Evolutionary conservation across 2,888 invertebrate species (phyloP), one percentile per base, ranked within the genome.

Genomic region (Dynastes grantii): DNA sequence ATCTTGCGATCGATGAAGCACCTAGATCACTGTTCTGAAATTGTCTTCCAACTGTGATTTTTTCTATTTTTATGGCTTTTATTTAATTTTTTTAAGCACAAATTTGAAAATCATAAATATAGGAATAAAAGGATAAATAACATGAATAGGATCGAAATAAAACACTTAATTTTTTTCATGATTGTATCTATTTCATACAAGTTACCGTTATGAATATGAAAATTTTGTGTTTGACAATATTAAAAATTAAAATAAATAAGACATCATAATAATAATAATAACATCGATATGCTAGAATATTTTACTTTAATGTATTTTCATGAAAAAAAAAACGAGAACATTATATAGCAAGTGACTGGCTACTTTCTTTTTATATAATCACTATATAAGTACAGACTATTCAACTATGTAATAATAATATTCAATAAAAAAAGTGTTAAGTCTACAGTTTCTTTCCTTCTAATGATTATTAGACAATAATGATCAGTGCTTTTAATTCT

Each of bases 111-210:
- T 37, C 1, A 5, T 37, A 37, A 5, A 2, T 37, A 37, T 37
- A 5, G 32, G 5, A 37, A 5, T 37, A 37, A 37, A 37, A 37
- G 32, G 32, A 37, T 5, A 37, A 37, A 37, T 2, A 37, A 8
- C 9, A 11, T 8, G 11, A 45, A 45, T 8, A 45, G 45, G 45
- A 11, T 11, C 5, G 22, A 71, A 71, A 71, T 55, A 71, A 71
- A 71, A 71, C 70, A 71, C 16, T 16, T 55, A 8, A 58, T 6
- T 27, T 53, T 53, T 67, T 53, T 55, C 51, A 73, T 61, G 71
- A 71, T 55, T 71, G 55, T 61, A 55, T 71, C 29, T 75, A 75
- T 75, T 75, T 75, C 61, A 45, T 75, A 61, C 61, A 75, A 61
- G 73, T 29, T 58, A 71, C 27, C 11, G 27, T 40, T 75, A 63